Conservation (phyloP, 2,888 invertebrate species). For the Eupithecia centaureata region DNA sequence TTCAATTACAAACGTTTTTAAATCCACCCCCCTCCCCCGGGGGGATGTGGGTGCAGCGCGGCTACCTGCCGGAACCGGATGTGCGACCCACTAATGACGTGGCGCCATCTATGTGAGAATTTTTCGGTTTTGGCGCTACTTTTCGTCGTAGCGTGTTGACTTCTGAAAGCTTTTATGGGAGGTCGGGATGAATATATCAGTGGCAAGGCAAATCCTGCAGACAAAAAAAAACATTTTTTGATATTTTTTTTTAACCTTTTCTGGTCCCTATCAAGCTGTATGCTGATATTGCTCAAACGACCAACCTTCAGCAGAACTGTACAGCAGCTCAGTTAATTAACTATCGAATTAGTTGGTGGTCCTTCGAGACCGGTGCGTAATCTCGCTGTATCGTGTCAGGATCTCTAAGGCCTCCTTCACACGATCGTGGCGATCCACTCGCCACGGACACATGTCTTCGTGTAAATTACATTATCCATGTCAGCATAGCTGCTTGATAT, state of each 20-base stretch:
- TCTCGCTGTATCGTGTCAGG: constrained; percentile 27
- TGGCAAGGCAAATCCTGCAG: background rate
- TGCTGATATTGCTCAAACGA: background rate
- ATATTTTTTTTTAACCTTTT: too few species aligned
- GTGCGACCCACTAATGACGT: constrained; percentile 67
- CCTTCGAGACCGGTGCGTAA: constrained; percentile 22
- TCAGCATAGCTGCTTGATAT: background rate
- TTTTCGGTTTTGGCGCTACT: constrained; percentile 44
- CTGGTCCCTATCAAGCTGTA: background rate
- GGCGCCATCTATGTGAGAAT: constrained; percentile 59
- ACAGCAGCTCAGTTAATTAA: constrained; percentile 32
- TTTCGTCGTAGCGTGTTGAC: constrained; percentile 26
- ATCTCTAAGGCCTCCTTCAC: constrained; percentile 20
- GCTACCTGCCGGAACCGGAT: constrained; percentile 56
- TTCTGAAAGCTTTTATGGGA: constrained; percentile 26
- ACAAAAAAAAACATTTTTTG: background rate
- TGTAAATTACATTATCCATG: too few species aligned
- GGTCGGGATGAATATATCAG: background rate
- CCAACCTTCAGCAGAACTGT: background rate
- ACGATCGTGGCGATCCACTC: too few species aligned
- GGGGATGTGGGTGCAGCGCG: constrained; percentile 44
- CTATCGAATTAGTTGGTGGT: constrained; percentile 33
- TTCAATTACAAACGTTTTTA: constrained; percentile 35
- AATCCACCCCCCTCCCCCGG: constrained; percentile 13
- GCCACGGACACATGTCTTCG: background rate